Evolutionary conservation across 2,888 invertebrate species (phyloP).

Genomic region (Euzophera pinguis): DNA sequence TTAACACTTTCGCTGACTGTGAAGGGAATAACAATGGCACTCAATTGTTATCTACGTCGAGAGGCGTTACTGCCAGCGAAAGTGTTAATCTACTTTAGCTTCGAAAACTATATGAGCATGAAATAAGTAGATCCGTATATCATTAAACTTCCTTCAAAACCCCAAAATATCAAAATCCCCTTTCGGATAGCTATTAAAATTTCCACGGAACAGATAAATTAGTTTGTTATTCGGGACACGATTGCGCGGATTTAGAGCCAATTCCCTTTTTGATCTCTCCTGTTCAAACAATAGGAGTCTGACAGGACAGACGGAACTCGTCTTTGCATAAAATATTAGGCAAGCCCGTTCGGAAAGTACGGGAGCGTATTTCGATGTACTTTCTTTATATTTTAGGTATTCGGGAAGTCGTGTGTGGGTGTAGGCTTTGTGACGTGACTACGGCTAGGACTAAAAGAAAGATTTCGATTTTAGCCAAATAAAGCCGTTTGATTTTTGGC

Average conservation of each 20-base stretch:
- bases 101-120: no score
- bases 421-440: not conserved
- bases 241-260: constrained; percentile 63
- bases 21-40: no score
- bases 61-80: no score
- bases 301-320: constrained; percentile 51
- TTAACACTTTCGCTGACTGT: no score
- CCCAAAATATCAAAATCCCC: not conserved
- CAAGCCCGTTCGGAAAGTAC: constrained; percentile 17
- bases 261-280: constrained; percentile 75
- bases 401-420: not conserved
- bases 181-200: constrained; percentile 43
- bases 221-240: constrained; percentile 70
- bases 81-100: no score
- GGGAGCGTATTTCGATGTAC: constrained; percentile 1
- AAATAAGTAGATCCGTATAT: no score
- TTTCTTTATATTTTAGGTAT: not conserved
- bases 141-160: not conserved
- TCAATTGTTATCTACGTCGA: no score
- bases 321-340: constrained; percentile 74
- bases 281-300: constrained; percentile 66
- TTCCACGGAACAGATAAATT: constrained; percentile 54
- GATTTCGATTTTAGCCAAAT: no score
- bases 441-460: no score
- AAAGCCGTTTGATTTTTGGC: no score